Percentiles rank a stretch among this genome's conserved stretches.
phyloP scores from a whole-genome alignment of 2,888 invertebrate species.

The Cephus pulcher region DNA sequence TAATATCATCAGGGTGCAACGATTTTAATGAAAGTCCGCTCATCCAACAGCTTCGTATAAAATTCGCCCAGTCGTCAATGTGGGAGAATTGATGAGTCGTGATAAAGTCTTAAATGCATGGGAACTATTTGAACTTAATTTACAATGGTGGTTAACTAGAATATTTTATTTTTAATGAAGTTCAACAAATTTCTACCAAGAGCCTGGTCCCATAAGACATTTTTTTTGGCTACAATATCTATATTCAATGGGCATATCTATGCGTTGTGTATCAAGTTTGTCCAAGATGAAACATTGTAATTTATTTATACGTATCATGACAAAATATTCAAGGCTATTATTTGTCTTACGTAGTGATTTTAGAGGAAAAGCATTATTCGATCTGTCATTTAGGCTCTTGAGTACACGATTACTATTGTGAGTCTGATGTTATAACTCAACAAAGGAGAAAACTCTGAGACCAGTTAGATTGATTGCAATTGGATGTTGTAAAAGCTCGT shows the following conservation, averaged over 20 bases:
- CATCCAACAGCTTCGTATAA: neutral
- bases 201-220: neutral
- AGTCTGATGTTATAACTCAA: neutral
- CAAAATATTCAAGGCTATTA: neutral
- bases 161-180: neutral
- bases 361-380: neutral
- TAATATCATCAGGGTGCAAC: neutral
- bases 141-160: neutral
- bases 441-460: neutral
- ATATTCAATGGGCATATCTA: neutral
- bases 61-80: neutral
- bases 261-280: neutral
- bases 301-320: neutral
- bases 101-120: neutral
- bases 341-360: neutral
- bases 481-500: neutral
- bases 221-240: neutral
- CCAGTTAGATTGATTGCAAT: neutral
- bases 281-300: neutral
- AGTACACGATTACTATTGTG: neutral
- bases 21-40: neutral
- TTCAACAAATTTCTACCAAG: neutral
- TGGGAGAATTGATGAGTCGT: neutral
- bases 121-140: neutral
- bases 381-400: neutral